These are phyloP conservation scores for Spodoptera exigua DNA, from an alignment of 2,888 invertebrate genomes.

Conservation along the genomic window DNA sequence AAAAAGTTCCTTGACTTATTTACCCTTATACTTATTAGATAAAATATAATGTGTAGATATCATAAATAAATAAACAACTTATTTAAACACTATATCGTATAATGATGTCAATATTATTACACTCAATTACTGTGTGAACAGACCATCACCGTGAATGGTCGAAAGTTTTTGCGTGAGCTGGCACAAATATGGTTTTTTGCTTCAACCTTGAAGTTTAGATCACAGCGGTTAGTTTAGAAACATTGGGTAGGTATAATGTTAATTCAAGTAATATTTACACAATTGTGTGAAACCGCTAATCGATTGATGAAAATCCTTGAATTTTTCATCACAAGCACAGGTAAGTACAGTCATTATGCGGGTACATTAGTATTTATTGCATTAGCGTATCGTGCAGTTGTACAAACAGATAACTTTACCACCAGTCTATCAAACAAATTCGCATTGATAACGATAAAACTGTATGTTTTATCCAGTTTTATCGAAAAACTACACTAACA, in stretches of 20 bases:
- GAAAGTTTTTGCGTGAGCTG: constrained; percentile 44
- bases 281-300: constrained; percentile 54
- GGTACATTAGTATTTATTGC: constrained; percentile 48
- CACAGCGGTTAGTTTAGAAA: constrained; percentile 34
- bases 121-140: constrained; percentile 32
- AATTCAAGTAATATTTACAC: constrained; percentile 55
- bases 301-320: constrained; percentile 55
- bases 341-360: constrained; percentile 34
- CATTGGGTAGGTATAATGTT: constrained; percentile 31
- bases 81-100: not conserved
- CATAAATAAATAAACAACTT: constrained; percentile 9
- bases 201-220: constrained; percentile 50
- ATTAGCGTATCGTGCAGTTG: constrained; percentile 43
- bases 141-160: constrained; percentile 20
- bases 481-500: constrained; percentile 57
- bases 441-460: constrained; percentile 54
- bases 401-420: constrained; percentile 53
- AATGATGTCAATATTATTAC: constrained; percentile 37
- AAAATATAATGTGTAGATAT: not conserved
- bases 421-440: constrained; percentile 52
- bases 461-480: constrained; percentile 33
- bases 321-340: constrained; percentile 16
- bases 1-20: constrained; percentile 18
- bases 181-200: constrained; percentile 32
- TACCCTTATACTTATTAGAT: constrained; percentile 29